Base-by-base conservation (phyloP, 2,113 vertebrate genomes). In the Halcyon senegalensis region DNA sequence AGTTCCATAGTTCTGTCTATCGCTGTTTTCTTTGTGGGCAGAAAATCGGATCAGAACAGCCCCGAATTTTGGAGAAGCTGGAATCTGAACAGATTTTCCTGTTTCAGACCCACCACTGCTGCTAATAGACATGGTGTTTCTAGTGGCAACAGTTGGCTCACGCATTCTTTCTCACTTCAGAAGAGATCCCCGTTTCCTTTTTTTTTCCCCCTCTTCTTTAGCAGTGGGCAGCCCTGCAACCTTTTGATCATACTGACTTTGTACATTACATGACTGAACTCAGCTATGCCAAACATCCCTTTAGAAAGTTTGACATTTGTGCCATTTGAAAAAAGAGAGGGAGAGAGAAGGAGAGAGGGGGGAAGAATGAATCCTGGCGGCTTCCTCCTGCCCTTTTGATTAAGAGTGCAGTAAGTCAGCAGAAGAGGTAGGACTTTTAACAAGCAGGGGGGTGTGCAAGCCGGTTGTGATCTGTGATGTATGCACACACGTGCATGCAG, bases 301-400 rank as follows among this genome's bases (percentile, higher is more conserved):
- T 98, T 85, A 98, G 97, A 96, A 98, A 98, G 97, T 97, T 94
- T 98, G 98, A 98, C 98, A 98, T 98, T 98, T 97, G 97, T 98
- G 91, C 97, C 94, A 94, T 98, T 97, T 97, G 96, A 98, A 97
- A 96, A 95, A 87, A 94, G 96, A 94, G 96, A 73, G 81, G 50
- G 90, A 93, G 95, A 97, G 81, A 93, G 94, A 89, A 96, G 95
- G 90, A 86, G 60, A 90, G 88, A 90, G 89, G 95, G 84, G 84
- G 92, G 87, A 95, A 97, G 97, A 98, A 96, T 98, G 93, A 97
- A 98, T 98, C 97, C 96, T 91, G 94, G 96, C 56, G 59, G 98
- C 94, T 98, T 98, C 96, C 96, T 98, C 96, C 97, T 98, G 97
- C 97, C 98, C 97, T 98, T 98, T 98, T 98, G 97, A 98, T 98